These are phyloP conservation scores for Ibidorhyncha struthersii DNA, from an alignment of 2,113 vertebrate species.

Conservation along the genomic window DNA sequence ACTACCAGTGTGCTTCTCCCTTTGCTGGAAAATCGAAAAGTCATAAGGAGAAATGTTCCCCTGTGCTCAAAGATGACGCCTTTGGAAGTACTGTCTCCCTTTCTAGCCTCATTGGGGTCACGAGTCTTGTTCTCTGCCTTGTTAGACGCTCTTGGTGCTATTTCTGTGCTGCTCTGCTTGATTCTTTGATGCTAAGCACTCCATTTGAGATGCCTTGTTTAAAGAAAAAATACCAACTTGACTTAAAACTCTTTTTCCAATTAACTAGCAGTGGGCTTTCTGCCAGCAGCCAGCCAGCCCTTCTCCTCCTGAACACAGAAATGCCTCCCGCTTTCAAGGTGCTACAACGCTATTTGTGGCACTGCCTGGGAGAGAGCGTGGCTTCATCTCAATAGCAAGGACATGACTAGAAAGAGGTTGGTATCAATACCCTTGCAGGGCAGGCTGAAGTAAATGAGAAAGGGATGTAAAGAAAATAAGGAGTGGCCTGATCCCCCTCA, in stretches of 20 bases:
- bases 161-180: neutral
- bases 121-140: neutral
- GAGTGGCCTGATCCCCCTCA: neutral
- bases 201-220: neutral
- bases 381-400: neutral
- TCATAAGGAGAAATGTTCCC: neutral
- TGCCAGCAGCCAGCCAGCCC: neutral
- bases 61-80: neutral
- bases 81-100: neutral
- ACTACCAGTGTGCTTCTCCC: neutral
- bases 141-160: neutral
- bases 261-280: neutral
- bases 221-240: neutral
- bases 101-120: neutral
- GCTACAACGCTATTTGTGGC: neutral
- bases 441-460: neutral
- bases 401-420: neutral
- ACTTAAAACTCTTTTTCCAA: neutral
- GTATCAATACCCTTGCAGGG: neutral
- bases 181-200: conserved; percentile 1
- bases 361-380: neutral
- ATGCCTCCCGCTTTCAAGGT: neutral
- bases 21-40: neutral
- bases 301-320: neutral
- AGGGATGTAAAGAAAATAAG: neutral